phyloP scores from a whole-genome alignment of 2,113 vertebrate species.

The Leuciscus idus region DNA sequence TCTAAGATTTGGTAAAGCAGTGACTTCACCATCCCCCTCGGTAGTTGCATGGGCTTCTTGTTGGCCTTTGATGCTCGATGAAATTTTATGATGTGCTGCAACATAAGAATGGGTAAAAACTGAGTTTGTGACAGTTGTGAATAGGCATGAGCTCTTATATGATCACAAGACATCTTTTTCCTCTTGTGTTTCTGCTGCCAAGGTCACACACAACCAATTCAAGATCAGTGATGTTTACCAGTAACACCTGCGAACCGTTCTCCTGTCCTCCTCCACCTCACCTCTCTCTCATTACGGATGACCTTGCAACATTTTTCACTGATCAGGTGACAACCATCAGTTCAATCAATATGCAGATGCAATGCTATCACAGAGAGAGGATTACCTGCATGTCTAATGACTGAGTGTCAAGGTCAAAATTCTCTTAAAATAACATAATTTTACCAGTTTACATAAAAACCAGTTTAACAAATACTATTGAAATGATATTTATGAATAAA shows the following conservation, averaged over 20 bases:
- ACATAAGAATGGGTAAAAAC: conserved; percentile 19
- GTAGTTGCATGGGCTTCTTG: conserved; percentile 99
- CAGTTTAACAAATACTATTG: neutral
- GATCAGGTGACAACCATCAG: neutral
- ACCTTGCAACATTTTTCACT: neutral
- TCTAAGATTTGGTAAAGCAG: conserved; percentile 99
- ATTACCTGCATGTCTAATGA: neutral
- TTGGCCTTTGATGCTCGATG: conserved; percentile 99
- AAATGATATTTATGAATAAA: neutral
- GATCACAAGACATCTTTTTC: neutral
- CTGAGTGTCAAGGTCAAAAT: neutral
- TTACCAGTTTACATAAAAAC: neutral
- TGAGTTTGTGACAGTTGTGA: neutral
- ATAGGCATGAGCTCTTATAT: neutral
- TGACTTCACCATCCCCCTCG: conserved; percentile 98
- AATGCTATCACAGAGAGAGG: neutral
- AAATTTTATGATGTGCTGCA: conserved; percentile 99
- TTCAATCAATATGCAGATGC: neutral
- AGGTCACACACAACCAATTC: neutral
- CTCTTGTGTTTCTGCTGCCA: neutral
- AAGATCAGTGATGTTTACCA: neutral
- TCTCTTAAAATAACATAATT: neutral
- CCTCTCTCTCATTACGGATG: neutral
- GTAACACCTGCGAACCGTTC: too few relatives aligned
- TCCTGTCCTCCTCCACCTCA: neutral